phyloP scores from a whole-genome alignment of 2,888 invertebrate genomes.

The Folsomia candida region DNA sequence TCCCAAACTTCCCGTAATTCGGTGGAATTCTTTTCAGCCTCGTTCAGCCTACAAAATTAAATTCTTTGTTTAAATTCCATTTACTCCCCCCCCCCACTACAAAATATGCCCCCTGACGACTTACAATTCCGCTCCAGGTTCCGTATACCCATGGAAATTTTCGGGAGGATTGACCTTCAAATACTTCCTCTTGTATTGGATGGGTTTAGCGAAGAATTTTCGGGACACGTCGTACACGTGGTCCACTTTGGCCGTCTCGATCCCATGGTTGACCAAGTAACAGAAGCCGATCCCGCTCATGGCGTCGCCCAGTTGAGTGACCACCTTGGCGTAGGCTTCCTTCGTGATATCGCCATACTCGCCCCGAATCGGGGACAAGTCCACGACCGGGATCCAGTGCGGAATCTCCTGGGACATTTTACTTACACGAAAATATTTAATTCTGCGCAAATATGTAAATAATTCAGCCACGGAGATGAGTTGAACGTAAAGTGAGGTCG shows the following conservation, averaged over 20 bases:
- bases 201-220: not conserved
- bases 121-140: not conserved
- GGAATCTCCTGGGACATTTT: too few relatives aligned
- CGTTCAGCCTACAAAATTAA: too few relatives aligned
- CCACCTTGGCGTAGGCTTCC: slow-evolving; percentile 12
- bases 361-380: slow-evolving; percentile 1
- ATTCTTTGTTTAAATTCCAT: too few relatives aligned
- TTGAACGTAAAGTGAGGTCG: too few relatives aligned
- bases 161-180: not conserved
- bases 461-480: too few relatives aligned
- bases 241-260: slow-evolving; percentile 16
- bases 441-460: too few relatives aligned
- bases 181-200: not conserved
- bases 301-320: slow-evolving; percentile 18
- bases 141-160: not conserved
- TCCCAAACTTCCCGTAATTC: too few relatives aligned
- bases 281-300: slow-evolving; percentile 25
- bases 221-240: not conserved
- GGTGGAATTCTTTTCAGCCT: too few relatives aligned
- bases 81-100: too few relatives aligned
- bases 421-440: too few relatives aligned
- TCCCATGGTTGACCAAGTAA: slow-evolving; percentile 25
- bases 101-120: too few relatives aligned
- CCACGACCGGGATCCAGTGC: slow-evolving; percentile 15
- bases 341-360: not conserved